Conservation (phyloP, 2,113 vertebrate genomes). For the Prunella himalayana region DNA sequence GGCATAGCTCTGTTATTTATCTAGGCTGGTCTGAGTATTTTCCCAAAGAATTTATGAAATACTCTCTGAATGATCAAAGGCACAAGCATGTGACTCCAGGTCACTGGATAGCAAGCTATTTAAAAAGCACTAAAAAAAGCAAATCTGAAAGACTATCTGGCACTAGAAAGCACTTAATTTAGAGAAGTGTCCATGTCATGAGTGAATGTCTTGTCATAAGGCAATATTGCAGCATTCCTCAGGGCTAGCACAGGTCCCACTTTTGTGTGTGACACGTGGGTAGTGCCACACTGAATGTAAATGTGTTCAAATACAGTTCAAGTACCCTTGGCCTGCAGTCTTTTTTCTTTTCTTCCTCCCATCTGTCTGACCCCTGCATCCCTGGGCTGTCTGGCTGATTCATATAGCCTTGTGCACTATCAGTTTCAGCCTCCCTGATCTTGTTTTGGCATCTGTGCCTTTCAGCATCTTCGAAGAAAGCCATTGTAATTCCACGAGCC, state of each 20-base stretch:
- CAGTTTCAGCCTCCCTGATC: background rate
- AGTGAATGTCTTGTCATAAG: background rate
- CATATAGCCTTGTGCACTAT: background rate
- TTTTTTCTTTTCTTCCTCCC: background rate
- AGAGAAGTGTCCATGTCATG: background rate
- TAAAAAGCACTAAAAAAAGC: background rate
- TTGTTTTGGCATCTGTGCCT: background rate
- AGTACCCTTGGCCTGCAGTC: background rate
- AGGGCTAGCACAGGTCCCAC: background rate
- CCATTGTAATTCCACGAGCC: background rate
- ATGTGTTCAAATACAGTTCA: background rate
- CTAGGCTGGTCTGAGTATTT: background rate
- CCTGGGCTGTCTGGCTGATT: background rate
- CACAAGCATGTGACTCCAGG: background rate
- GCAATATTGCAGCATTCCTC: background rate
- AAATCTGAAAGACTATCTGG: background rate
- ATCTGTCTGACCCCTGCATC: background rate
- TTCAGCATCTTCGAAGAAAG: background rate
- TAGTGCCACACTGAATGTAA: background rate
- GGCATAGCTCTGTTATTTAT: background rate
- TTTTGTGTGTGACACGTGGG: background rate
- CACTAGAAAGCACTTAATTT: constrained; percentile 4
- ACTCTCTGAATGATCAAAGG: background rate
- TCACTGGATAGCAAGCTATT: background rate
- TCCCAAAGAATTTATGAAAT: constrained; percentile 16